A percentile compares a stretch with the other conserved stretches of the same genome.
phyloP scores from a whole-genome alignment of 2,797 vertebrate genomes.

The Clarias pachynema region DNA sequence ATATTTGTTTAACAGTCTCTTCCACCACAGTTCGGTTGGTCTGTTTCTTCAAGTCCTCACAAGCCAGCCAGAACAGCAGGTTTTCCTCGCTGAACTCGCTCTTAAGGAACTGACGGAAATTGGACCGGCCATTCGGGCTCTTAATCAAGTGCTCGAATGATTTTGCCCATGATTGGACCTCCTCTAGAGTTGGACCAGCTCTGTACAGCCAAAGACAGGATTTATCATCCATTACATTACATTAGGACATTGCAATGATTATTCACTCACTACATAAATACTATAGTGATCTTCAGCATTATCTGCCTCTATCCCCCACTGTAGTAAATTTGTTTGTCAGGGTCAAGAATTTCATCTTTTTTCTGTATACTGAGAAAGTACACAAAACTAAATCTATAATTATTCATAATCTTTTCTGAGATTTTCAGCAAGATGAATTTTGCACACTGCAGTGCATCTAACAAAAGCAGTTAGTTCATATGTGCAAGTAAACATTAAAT shows the following conservation, averaged over 20 bases:
- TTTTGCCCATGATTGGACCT: conserved; percentile 84
- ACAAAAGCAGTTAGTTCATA: neutral
- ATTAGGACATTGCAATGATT: neutral
- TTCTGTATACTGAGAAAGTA: neutral
- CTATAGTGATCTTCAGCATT: neutral
- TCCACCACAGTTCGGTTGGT: conserved; percentile 87
- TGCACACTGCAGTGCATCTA: neutral
- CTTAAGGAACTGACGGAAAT: conserved; percentile 91
- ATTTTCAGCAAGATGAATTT: neutral
- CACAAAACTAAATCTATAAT: neutral
- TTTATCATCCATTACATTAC: neutral
- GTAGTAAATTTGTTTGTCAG: neutral
- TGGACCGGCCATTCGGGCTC: conserved; percentile 85
- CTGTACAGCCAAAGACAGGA: conserved; percentile 65
- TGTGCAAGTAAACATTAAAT: neutral
- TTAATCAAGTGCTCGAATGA: conserved; percentile 94
- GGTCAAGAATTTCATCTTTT: neutral
- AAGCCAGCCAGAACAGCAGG: conserved; percentile 98
- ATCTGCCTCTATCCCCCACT: neutral
- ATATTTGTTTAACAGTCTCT: conserved; percentile 93
- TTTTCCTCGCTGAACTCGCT: conserved; percentile 99
- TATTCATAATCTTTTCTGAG: neutral
- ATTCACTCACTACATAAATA: neutral
- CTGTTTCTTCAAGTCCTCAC: conserved; percentile 95
- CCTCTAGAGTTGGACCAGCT: conserved; percentile 85